phyloP scores from a whole-genome alignment of 2,888 invertebrate genomes.

The Apeira syringaria region DNA sequence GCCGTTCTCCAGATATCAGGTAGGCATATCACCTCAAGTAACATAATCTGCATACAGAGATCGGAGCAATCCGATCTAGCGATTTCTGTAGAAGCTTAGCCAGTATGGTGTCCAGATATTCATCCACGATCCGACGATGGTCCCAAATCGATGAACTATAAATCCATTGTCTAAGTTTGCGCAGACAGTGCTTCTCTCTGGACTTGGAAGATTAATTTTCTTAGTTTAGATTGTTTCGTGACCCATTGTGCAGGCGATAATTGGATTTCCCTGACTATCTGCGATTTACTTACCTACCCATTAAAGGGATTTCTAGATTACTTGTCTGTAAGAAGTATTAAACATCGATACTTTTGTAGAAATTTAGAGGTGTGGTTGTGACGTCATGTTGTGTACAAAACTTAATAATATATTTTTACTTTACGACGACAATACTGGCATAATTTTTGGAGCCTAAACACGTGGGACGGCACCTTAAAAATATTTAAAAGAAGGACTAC shows the following conservation, averaged over 20 bases:
- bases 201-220: conserved; percentile 83
- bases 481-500: too few relatives aligned
- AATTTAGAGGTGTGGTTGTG: too few relatives aligned
- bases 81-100: conserved; percentile 28
- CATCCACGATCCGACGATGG: conserved; percentile 59
- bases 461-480: too few relatives aligned
- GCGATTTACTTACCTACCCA: conserved; percentile 79
- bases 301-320: conserved; percentile 50
- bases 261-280: conserved; percentile 80
- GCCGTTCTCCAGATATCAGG: conserved; percentile 5
- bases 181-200: conserved; percentile 76
- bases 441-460: too few relatives aligned
- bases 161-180: conserved; percentile 83
- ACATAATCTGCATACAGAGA: conserved; percentile 20
- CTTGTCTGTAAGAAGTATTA: too few relatives aligned
- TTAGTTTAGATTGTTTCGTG: conserved; percentile 84
- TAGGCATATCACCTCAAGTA: conserved; percentile 19
- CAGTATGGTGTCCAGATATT: conserved; percentile 42
- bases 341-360: too few relatives aligned
- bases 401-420: too few relatives aligned
- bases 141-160: conserved; percentile 81
- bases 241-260: conserved; percentile 82
- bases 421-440: too few relatives aligned
- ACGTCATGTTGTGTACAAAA: too few relatives aligned
- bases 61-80: conserved; percentile 16